Conservation (phyloP, 2,797 vertebrate species). For the Pitangus sulphuratus region DNA sequence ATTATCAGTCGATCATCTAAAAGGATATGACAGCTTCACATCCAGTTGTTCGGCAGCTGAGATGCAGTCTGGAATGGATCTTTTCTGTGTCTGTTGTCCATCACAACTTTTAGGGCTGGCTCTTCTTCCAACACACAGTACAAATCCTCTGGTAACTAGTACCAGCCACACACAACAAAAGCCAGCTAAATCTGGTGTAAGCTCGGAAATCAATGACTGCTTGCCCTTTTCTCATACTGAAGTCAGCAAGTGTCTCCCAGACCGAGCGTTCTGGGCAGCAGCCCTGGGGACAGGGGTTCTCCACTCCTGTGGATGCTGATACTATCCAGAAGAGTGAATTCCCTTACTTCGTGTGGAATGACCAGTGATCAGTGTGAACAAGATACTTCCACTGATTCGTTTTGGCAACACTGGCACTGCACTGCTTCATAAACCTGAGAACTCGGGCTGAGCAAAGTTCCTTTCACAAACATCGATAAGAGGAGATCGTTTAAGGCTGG, state of each 20-base stretch:
- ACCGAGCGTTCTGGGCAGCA: accelerated
- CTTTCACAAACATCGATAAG: not conserved
- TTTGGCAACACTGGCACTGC: not conserved
- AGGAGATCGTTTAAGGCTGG: not conserved
- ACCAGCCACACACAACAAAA: conserved; percentile 57
- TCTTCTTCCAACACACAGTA: conserved; percentile 54
- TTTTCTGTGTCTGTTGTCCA: conserved; percentile 47
- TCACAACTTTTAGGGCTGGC: conserved; percentile 50
- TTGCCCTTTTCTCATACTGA: not conserved
- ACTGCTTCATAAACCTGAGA: not conserved
- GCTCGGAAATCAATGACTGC: not conserved
- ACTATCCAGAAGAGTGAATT: not conserved
- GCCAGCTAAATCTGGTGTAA: conserved; percentile 18
- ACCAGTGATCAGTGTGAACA: not conserved
- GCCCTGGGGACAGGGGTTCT: not conserved
- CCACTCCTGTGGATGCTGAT: not conserved
- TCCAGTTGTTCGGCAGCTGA: conserved; percentile 36
- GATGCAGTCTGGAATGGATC: conserved; percentile 54
- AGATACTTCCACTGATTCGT: not conserved
- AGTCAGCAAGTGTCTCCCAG: not conserved
- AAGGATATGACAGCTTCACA: conserved; percentile 40
- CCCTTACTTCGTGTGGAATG: not conserved
- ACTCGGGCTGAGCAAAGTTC: not conserved
- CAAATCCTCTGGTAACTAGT: conserved; percentile 63
- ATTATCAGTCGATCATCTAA: conserved; percentile 6